A percentile compares a stretch with the other conserved stretches of the same genome.
phyloP scores from a whole-genome alignment of 2,797 vertebrate species.

The Allobates femoralis region DNA sequence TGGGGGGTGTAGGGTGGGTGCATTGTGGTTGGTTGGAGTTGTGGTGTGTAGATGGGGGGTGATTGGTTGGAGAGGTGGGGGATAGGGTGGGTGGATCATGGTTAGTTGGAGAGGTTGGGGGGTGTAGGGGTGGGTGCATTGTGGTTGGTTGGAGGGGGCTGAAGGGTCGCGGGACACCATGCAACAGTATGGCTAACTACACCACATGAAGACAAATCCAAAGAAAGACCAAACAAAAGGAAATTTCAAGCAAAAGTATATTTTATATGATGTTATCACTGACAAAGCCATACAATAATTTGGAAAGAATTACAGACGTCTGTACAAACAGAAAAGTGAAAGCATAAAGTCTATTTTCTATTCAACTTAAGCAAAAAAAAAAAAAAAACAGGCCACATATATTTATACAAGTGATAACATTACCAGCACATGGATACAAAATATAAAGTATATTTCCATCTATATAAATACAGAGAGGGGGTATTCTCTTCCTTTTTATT shows the following conservation, averaged over 20 bases:
- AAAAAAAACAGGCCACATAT: slow-evolving; percentile 62
- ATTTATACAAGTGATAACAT: slow-evolving; percentile 74
- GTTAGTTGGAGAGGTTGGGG: too few relatives aligned
- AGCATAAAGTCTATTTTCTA: slow-evolving; percentile 61
- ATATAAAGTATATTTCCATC: slow-evolving; percentile 80
- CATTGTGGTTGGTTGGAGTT: too few relatives aligned
- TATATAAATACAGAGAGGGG: slow-evolving; percentile 82
- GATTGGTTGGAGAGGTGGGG: too few relatives aligned
- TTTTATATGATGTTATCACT: slow-evolving; percentile 85
- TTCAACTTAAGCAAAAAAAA: slow-evolving; percentile 50
- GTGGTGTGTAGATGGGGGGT: too few relatives aligned
- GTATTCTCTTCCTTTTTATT: slow-evolving; percentile 62
- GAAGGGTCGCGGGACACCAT: too few relatives aligned
- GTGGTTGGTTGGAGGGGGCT: not conserved
- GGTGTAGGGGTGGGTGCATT: not conserved
- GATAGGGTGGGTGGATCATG: too few relatives aligned
- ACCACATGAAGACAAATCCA: not conserved
- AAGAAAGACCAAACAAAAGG: slow-evolving; percentile 58
- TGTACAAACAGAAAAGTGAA: slow-evolving; percentile 80
- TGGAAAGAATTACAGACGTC: slow-evolving; percentile 81
- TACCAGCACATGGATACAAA: slow-evolving; percentile 79
- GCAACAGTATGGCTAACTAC: not conserved
- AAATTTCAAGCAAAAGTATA: slow-evolving; percentile 79
- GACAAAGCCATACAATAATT: slow-evolving; percentile 93
- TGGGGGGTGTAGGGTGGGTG: too few relatives aligned